Evolutionary conservation across 2,797 vertebrate genomes (phyloP).

Genomic region (Falco peregrinus): DNA sequence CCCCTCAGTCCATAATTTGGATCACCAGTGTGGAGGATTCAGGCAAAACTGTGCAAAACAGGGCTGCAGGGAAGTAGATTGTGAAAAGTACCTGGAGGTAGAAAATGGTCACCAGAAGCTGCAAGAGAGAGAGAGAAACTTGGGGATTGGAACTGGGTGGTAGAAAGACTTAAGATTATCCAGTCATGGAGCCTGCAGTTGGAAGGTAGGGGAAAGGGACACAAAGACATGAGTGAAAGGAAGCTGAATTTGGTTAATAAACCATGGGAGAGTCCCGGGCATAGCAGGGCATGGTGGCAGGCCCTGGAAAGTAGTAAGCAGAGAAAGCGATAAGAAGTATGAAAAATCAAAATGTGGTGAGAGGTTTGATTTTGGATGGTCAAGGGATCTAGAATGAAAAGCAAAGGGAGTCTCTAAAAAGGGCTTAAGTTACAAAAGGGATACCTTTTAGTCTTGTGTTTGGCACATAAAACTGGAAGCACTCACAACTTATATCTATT

Average conservation of each 20-base stretch:
- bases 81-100: neutral
- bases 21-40: neutral
- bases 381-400: neutral
- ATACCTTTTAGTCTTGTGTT: neutral
- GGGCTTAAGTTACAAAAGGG: neutral
- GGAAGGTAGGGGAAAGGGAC: neutral
- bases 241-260: neutral
- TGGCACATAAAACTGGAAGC: neutral
- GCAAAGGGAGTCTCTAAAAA: neutral
- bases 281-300: neutral
- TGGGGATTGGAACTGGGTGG: neutral
- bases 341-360: neutral
- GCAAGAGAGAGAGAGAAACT: neutral
- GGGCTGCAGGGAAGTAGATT: neutral
- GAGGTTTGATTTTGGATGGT: neutral
- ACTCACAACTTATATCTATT: neutral
- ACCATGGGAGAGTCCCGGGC: neutral
- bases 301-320: neutral
- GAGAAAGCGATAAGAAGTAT: neutral
- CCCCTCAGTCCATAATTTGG: neutral
- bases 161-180: neutral
- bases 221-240: neutral
- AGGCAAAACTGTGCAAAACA: neutral
- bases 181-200: neutral
- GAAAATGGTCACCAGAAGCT: neutral